Conservation (phyloP, 2,888 invertebrate genomes). For the Sisyra terminalis region DNA sequence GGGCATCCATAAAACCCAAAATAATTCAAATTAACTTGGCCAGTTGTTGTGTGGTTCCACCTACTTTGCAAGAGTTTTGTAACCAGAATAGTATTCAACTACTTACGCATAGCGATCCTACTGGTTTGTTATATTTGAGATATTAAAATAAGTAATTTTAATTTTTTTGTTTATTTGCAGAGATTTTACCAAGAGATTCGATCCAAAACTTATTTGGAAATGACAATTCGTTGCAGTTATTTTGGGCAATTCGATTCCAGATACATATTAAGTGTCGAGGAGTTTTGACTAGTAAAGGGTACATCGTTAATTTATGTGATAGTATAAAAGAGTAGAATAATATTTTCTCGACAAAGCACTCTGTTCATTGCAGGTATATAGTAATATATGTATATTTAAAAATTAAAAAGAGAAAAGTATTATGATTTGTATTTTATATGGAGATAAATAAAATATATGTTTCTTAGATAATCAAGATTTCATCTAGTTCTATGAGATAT, state of each 20-base stretch:
- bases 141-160: constrained; percentile 7
- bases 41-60: constrained; percentile 88
- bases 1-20: constrained; percentile 64
- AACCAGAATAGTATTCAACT: constrained; percentile 82
- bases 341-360: neutral
- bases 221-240: constrained; percentile 27
- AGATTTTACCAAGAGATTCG: constrained; percentile 35
- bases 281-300: constrained; percentile 81
- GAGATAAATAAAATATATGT: too few species aligned
- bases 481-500: too few species aligned
- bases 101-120: constrained; percentile 89
- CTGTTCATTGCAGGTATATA: too few species aligned
- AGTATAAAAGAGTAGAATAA: constrained; percentile 3
- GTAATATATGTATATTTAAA: too few species aligned
- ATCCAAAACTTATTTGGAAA: constrained; percentile 38
- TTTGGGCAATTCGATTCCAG: constrained; percentile 76
- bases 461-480: too few species aligned
- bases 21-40: constrained; percentile 88
- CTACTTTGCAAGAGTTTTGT: constrained; percentile 76
- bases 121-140: constrained; percentile 35
- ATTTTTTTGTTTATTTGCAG: constrained; percentile 22
- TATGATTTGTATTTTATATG: too few species aligned
- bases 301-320: constrained; percentile 38
- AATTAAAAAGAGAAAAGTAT: too few species aligned
- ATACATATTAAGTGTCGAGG: constrained; percentile 84